phyloP scores from a whole-genome alignment of 2,797 vertebrate species.

The Tolypeutes matacus region DNA sequence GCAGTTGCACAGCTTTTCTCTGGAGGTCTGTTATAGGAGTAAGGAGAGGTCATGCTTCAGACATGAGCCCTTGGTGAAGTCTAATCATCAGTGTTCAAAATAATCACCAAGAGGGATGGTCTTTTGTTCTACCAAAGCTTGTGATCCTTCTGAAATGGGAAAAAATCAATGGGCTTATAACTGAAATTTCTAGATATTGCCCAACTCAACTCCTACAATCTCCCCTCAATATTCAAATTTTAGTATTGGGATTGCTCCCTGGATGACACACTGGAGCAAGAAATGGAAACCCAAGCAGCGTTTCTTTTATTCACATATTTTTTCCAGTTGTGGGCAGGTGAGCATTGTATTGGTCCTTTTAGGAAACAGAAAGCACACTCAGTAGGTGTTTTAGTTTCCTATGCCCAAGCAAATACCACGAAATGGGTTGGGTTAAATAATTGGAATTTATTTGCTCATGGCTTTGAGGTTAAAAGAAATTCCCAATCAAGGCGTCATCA shows the following conservation, averaged over 20 bases:
- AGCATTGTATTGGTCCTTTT: background rate
- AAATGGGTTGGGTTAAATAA: no score
- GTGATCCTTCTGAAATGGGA: conserved; percentile 54
- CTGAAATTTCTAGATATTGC: conserved; percentile 28
- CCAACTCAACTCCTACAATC: background rate
- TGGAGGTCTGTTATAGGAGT: background rate
- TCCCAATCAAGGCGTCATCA: no score
- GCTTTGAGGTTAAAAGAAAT: no score
- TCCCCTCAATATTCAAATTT: background rate
- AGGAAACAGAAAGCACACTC: background rate
- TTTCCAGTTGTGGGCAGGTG: background rate
- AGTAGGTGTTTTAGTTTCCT: no score
- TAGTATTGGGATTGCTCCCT: background rate
- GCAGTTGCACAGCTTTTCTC: background rate
- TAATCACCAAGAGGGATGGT: background rate
- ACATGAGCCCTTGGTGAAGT: background rate
- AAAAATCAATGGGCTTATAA: conserved; percentile 49
- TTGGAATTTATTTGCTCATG: no score
- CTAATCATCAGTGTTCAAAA: background rate
- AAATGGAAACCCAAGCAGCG: background rate
- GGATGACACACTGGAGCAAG: background rate
- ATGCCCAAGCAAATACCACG: no score
- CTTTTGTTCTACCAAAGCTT: conserved; percentile 1
- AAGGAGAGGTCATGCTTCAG: background rate
- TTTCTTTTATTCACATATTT: conserved; percentile 22